Base-by-base conservation (phyloP, 2,113 vertebrate genomes). In the Seriola rivoliana region DNA sequence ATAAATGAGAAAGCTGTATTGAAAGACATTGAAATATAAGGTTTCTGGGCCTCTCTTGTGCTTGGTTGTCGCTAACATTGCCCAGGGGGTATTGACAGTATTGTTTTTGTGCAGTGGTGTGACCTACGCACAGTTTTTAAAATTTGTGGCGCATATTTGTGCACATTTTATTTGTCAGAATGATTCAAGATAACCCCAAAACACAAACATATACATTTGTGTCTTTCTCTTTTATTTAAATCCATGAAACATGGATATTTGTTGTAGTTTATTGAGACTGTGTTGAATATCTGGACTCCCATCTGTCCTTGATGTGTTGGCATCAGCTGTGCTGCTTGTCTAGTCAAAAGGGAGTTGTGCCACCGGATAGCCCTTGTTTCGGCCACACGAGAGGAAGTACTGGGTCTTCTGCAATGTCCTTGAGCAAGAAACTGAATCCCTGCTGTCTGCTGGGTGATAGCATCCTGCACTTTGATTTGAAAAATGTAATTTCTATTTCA, bases 1-100 rank as follows among this genome's bases (percentile, higher is more conserved):
- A 91, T 90, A 67, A 81, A 91, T 82, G 86, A 88, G 82, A 71
- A 78, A 63, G 50, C 62, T 72, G 48, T 67, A 73, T 66, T 85
- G 87, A 88, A 57, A 85, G 67, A 88, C 42, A 40, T 87, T 69
- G 50, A 29, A 85, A 80, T 85, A 66, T 64, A 76, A 70, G 52
- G 58, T 89, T 88, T 76, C 80, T 54, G 16, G 13, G 52, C 19
- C 66, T 66, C 64, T 59, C 17, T 40, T 62, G 52, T 76, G n/a
- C 65, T 54, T 44, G 69, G 46, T 36, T 69, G 34, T 59, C 71
- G 60, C 67, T 23, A 10, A 72, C 7, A 14, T 25, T 38, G 10
- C 40, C 16, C 29, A 0, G 0, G 9, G 34, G 14, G 4, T 38
- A 42, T 44, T 29, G n/a, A 38, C 70, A 52, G 42, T 44, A 23